These are phyloP conservation scores for Apamea epomidion DNA, from an alignment of 2,888 invertebrate genomes.

Conservation along the genomic window DNA sequence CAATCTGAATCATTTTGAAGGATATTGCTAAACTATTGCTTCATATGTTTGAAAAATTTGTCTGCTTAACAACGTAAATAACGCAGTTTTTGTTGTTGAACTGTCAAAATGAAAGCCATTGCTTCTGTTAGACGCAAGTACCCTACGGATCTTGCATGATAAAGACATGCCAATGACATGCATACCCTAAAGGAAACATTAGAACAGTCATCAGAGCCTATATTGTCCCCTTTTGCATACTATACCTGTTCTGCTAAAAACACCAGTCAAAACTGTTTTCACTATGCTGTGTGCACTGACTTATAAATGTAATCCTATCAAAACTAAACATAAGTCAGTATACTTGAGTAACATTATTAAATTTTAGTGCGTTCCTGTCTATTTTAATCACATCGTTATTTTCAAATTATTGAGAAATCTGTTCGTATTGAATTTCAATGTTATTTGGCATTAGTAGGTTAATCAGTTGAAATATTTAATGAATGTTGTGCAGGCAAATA, in stretches of 20 bases:
- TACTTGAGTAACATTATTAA: constrained; percentile 37
- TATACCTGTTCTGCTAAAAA: background rate
- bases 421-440: constrained; percentile 44
- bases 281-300: background rate
- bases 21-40: background rate
- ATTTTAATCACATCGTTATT: constrained; percentile 38
- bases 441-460: constrained; percentile 39
- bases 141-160: background rate
- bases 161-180: background rate
- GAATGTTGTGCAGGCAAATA: constrained; percentile 10
- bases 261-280: background rate
- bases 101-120: background rate
- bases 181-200: background rate
- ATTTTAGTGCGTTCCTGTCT: constrained; percentile 30
- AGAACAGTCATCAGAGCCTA: constrained; percentile 17
- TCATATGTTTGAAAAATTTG: background rate
- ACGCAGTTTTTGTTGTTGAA: background rate
- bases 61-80: background rate
- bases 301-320: constrained; percentile 18
- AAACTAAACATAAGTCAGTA: constrained; percentile 4
- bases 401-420: constrained; percentile 50
- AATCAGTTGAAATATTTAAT: constrained; percentile 35
- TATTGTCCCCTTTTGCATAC: background rate
- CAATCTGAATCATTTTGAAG: background rate
- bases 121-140: background rate